Conservation (phyloP, 2,797 vertebrate genomes). For the Adelosebastes latens region DNA sequence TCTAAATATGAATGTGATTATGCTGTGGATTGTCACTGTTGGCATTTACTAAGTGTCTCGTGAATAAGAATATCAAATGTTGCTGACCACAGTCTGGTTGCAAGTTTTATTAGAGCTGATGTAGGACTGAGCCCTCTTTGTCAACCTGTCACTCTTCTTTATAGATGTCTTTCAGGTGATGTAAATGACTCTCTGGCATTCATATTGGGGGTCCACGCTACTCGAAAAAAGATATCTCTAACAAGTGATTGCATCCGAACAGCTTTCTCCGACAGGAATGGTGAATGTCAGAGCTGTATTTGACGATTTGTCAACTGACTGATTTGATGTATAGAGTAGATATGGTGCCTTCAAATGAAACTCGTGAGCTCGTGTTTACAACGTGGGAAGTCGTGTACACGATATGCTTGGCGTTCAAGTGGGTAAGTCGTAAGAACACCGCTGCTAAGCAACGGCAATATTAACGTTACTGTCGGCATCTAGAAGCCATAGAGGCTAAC, state of each 20-base stretch:
- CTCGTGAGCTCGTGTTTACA: no score
- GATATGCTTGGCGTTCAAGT: no score
- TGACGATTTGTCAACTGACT: neutral
- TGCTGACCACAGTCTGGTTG: neutral
- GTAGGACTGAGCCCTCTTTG: neutral
- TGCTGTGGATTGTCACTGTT: no score
- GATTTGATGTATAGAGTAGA: neutral
- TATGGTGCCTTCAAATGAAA: no score
- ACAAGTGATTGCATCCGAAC: neutral
- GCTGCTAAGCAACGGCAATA: no score
- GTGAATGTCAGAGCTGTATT: neutral
- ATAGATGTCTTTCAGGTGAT: neutral
- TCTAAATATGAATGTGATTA: slow-evolving; percentile 8
- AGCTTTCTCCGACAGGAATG: neutral
- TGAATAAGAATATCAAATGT: neutral
- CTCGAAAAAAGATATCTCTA: neutral
- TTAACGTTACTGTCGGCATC: no score
- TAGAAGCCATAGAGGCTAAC: no score
- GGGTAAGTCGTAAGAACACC: no score
- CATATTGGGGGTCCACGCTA: neutral
- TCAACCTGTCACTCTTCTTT: neutral
- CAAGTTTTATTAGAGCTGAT: neutral
- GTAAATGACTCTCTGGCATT: neutral
- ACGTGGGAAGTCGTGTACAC: no score
- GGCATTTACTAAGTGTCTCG: no score